phyloP scores from a whole-genome alignment of 2,888 invertebrate species.

The Monopis laevigella region DNA sequence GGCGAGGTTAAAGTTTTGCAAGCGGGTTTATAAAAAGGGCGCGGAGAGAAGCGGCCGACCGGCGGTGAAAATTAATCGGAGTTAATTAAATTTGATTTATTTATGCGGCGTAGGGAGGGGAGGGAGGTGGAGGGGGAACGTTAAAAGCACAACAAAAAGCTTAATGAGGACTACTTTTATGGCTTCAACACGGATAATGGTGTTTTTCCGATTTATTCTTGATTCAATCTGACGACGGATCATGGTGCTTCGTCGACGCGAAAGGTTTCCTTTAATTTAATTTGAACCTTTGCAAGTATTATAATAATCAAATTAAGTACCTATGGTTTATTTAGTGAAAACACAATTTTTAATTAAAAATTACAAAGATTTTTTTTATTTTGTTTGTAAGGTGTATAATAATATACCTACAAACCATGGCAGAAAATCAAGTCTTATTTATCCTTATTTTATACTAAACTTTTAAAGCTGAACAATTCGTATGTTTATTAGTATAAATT shows the following conservation, averaged over 20 bases:
- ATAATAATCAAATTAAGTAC: too few relatives aligned
- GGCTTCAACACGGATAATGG: conserved; percentile 52
- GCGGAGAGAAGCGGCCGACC: conserved; percentile 25
- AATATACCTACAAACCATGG: too few relatives aligned
- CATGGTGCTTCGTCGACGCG: not conserved
- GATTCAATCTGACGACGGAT: conserved; percentile 16
- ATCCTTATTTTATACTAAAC: too few relatives aligned
- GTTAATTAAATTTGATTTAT: conserved; percentile 68
- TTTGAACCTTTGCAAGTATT: conserved; percentile 1
- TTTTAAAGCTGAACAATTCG: too few relatives aligned
- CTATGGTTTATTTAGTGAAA: too few relatives aligned
- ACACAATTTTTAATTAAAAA: too few relatives aligned
- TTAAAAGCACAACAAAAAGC: conserved; percentile 59
- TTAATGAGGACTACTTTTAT: conserved; percentile 61
- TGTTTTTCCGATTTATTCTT: conserved; percentile 46
- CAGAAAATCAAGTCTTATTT: too few relatives aligned
- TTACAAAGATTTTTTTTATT: too few relatives aligned
- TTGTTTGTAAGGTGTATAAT: too few relatives aligned
- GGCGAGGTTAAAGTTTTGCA: conserved; percentile 3
- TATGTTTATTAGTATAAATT: too few relatives aligned
- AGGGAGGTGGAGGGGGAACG: not conserved
- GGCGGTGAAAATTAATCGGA: conserved; percentile 63
- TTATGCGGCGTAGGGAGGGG: conserved; percentile 47
- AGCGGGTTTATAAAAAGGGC: conserved; percentile 7
- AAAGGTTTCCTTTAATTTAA: conserved; percentile 10